Percentiles rank a stretch among this genome's conserved stretches.
Evolutionary conservation across 2,888 invertebrate genomes (phyloP).

Genomic region (Oscheius onirici): DNA sequence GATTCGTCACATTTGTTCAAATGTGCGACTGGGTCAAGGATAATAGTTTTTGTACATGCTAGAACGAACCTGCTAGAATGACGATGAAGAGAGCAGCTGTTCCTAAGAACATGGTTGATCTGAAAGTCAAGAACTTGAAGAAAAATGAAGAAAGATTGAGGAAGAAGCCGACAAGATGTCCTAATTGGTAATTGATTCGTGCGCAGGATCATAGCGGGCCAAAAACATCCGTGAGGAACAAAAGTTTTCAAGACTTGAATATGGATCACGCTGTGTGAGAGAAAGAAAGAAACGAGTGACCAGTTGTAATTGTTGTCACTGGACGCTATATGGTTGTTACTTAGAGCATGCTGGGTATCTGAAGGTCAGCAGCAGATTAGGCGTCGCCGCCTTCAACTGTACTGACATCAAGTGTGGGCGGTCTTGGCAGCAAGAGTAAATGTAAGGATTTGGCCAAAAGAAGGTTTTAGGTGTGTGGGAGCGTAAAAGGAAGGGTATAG

Average conservation of each 20-base stretch:
- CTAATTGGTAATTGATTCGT: constrained; percentile 30
- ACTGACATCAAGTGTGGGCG: constrained; percentile 15
- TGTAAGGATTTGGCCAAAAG: not conserved
- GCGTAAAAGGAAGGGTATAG: not conserved
- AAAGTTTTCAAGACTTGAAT: constrained; percentile 7
- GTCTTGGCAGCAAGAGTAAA: not conserved
- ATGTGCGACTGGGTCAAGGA: constrained; percentile 25
- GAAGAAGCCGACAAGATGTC: constrained; percentile 12
- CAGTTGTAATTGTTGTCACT: constrained; percentile 18
- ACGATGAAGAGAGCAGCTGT: constrained; percentile 15
- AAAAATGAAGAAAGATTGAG: not conserved
- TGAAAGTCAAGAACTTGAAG: constrained; percentile 12
- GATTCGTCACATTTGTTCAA: constrained; percentile 24
- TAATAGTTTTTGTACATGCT: constrained; percentile 12
- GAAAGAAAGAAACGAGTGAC: constrained; percentile 3
- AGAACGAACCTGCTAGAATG: constrained; percentile 17
- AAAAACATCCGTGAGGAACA: constrained; percentile 24
- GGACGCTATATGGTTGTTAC: constrained; percentile 31
- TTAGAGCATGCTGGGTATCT: constrained; percentile 27
- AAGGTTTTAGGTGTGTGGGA: not conserved
- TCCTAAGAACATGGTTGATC: constrained; percentile 27
- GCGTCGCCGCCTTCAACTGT: constrained; percentile 29
- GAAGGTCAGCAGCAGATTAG: constrained; percentile 32
- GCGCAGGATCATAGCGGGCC: constrained; percentile 26
- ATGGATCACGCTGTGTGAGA: constrained; percentile 3